Base-by-base conservation (phyloP, 2,888 invertebrate species). In the Athalia cordata region DNA sequence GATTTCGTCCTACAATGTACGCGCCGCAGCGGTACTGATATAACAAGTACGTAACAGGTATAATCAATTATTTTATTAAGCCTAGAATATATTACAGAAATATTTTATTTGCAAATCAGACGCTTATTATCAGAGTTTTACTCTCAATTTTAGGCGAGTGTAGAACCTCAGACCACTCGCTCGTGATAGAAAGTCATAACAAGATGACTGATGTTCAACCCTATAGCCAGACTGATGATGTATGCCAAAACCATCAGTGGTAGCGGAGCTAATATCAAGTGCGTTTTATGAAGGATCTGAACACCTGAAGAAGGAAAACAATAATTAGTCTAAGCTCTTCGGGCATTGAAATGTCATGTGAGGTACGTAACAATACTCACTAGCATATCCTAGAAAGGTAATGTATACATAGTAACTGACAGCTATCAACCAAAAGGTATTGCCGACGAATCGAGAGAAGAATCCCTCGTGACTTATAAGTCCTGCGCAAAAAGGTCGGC, bases 331-430 rank as follows among this genome's bases (percentile, higher is more conserved):
- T 29, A 29, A 62, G 49, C 78, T 57, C 49, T 55, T 43, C 78
- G 78, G 50, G 78, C 65, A 81, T 45, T 52, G 68, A 79, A 72
- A 52, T 79, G 29, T 29, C 29, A 2, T 2, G 29, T 29, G 29
- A 29, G 29, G 29, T 29, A 29, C 29, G 29, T 29, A 29, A 29
- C 29, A 9, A 78, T 84, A 93, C 95, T 94, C 88, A 96, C 96
- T 96, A 90, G 96, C 98, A 88, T 99, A 99, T 83, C 99, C 99
- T 79, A 99, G 92, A 91, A 99, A 99, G 55, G 99, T 98, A 86
- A 99, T 98, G 90, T 99, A 99, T 81, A 98, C 92, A 89, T 99
- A 99, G 91, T 99, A 99, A 79, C 95, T 92, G 80, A 96, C 92
- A 5, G 98, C 97, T 55, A 97, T 93, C 78, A 99, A 92, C 98